phyloP scores from a whole-genome alignment of 2,888 invertebrate species.

The Vanessa cardui region DNA sequence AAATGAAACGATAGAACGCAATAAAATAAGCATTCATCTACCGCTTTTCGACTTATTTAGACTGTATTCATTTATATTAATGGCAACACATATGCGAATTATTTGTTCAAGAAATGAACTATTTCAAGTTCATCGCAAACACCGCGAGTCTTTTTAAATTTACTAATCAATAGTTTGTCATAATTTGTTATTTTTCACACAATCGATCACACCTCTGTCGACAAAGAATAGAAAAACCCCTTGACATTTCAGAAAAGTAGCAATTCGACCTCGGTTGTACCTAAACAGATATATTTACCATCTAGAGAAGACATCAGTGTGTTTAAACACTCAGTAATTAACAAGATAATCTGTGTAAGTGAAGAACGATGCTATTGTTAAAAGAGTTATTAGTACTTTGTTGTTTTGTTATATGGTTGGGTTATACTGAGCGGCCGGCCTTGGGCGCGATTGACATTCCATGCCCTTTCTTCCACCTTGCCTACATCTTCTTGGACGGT shows the following conservation, averaged over 20 bases:
- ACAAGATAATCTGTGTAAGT: conserved; percentile 49
- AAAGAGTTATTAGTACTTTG: conserved; percentile 28
- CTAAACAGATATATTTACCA: conserved; percentile 64
- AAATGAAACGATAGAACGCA: conserved; percentile 17
- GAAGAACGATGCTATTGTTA: conserved; percentile 34
- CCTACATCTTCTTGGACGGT: conserved; percentile 74
- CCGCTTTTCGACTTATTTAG: conserved; percentile 24
- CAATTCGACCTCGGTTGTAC: conserved; percentile 60
- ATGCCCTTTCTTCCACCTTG: conserved; percentile 81
- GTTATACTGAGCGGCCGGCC: conserved; percentile 63
- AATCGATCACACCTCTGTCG: conserved; percentile 35
- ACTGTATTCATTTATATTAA: conserved; percentile 3
- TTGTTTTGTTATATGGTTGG: conserved; percentile 50
- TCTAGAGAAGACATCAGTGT: conserved; percentile 58
- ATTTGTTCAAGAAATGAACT: conserved; percentile 4
- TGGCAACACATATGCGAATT: conserved; percentile 19
- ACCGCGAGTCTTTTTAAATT: background rate
- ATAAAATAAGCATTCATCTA: conserved; percentile 27
- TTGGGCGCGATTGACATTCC: conserved; percentile 71
- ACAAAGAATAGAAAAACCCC: conserved; percentile 57
- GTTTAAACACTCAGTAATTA: conserved; percentile 58
- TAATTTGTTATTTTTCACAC: conserved; percentile 11
- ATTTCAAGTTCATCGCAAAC: conserved; percentile 6
- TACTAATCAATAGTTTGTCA: background rate
- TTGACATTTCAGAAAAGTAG: conserved; percentile 71